These are phyloP conservation scores for Melanophora roralis DNA, from an alignment of 2,888 invertebrate species.

Conservation along the genomic window DNA sequence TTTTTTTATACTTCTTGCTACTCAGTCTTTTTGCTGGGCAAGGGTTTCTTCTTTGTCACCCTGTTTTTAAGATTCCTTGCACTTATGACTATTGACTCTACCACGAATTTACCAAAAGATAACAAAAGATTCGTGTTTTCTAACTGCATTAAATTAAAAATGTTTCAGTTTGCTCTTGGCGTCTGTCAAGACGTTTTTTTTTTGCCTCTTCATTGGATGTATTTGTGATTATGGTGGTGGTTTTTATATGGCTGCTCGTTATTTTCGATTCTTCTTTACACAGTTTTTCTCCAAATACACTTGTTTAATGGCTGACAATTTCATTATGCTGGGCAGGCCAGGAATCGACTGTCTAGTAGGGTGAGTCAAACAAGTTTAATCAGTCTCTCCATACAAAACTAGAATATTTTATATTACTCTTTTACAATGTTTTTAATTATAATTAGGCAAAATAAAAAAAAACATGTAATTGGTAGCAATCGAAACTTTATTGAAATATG, in stretches of 20 bases:
- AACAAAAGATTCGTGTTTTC: neutral
- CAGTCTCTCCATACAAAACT: too few relatives aligned
- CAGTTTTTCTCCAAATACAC: neutral
- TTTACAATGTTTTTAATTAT: too few relatives aligned
- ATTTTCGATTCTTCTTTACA: neutral
- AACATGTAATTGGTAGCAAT: too few relatives aligned
- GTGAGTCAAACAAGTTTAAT: too few relatives aligned
- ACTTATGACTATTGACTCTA: neutral
- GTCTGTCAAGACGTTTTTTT: neutral
- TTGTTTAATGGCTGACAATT: neutral
- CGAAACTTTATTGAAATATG: too few relatives aligned
- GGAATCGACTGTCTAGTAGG: too few relatives aligned
- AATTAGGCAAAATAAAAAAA: too few relatives aligned
- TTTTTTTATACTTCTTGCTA: too few relatives aligned
- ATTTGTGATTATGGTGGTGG: constrained; percentile 21
- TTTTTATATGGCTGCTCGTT: constrained; percentile 1
- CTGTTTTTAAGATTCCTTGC: constrained; percentile 10
- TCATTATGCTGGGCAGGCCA: neutral
- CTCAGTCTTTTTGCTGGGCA: too few relatives aligned
- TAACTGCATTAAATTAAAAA: neutral
- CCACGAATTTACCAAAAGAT: neutral
- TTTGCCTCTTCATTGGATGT: neutral
- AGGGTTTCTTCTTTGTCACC: constrained; percentile 20
- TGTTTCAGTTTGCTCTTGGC: neutral
- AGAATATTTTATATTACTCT: too few relatives aligned